Evolutionary conservation across 2,113 vertebrate genomes (phyloP).

Genomic region (Enhydra lutris): DNA sequence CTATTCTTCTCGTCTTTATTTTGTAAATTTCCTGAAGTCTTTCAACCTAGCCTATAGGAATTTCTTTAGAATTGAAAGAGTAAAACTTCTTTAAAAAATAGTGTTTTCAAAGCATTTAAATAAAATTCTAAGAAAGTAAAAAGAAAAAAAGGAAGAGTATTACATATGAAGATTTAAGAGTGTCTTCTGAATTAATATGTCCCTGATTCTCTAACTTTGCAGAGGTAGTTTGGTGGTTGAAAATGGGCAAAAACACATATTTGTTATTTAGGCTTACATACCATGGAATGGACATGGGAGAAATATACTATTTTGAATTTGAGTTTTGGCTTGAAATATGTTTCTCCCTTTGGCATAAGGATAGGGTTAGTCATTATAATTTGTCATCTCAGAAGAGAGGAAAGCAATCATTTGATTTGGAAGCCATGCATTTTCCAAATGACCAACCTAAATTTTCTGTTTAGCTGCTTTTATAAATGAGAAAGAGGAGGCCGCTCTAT

Average conservation of each 20-base stretch:
- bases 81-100: not conserved
- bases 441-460: constrained; percentile 25
- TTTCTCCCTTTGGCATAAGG: constrained; percentile 52
- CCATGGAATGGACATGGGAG: not conserved
- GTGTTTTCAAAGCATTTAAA: not conserved
- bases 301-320: constrained; percentile 49
- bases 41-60: not conserved
- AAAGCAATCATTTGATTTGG: constrained; percentile 38
- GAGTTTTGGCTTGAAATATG: constrained; percentile 49
- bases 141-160: not conserved
- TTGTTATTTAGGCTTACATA: constrained; percentile 42
- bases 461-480: constrained; percentile 12
- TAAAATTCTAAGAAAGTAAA: constrained; percentile 1
- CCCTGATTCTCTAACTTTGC: not conserved
- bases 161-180: not conserved
- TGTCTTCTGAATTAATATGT: not conserved
- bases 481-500: not conserved
- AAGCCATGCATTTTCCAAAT: constrained; percentile 50
- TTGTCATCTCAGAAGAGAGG: constrained; percentile 43
- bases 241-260: not conserved
- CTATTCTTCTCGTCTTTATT: not conserved
- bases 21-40: not conserved
- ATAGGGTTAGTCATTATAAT: constrained; percentile 38
- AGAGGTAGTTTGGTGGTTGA: not conserved
- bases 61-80: not conserved